A percentile compares a stretch with the other conserved stretches of the same genome.
Conservation (phyloP, 2,797 vertebrate species). For the Megalops cyprinoides region DNA sequence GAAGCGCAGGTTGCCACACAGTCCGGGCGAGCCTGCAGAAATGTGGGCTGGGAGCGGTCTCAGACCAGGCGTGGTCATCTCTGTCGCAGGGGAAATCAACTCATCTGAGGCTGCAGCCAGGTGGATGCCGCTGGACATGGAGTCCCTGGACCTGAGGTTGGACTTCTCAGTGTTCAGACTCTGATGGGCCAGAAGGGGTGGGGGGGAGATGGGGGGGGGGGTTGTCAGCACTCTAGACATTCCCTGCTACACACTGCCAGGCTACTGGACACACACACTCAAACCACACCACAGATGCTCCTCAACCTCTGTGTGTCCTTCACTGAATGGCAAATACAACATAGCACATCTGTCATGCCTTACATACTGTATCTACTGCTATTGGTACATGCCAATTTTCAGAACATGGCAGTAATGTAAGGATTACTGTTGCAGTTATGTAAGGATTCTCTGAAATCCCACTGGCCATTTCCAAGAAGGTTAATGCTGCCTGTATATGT, state of each 20-base stretch:
- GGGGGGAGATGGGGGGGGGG: neutral
- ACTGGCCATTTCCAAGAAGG: neutral
- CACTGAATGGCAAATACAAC: neutral
- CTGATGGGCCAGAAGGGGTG: slow-evolving; percentile 58
- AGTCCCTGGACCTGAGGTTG: slow-evolving; percentile 73
- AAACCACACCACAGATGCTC: neutral
- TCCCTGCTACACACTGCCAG: neutral
- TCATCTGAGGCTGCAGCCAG: slow-evolving; percentile 69
- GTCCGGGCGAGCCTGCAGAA: slow-evolving; percentile 65
- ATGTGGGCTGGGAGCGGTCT: slow-evolving; percentile 40
- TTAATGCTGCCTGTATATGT: neutral
- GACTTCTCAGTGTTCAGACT: slow-evolving; percentile 72
- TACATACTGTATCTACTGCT: neutral
- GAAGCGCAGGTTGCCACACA: slow-evolving; percentile 74
- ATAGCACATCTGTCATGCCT: neutral
- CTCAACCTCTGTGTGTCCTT: neutral
- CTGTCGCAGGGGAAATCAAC: slow-evolving; percentile 66
- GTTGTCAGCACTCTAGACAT: neutral
- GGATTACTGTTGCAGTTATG: too few species aligned
- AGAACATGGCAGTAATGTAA: neutral
- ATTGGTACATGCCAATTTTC: neutral
- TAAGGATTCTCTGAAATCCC: neutral
- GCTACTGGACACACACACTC: slow-evolving; percentile 1
- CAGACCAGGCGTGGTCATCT: slow-evolving; percentile 48
- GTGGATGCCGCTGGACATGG: slow-evolving; percentile 74